These are phyloP conservation scores for Poeciliopsis paucimaculata DNA, from an alignment of 2,797 vertebrate genomes.

Conservation along the genomic window DNA sequence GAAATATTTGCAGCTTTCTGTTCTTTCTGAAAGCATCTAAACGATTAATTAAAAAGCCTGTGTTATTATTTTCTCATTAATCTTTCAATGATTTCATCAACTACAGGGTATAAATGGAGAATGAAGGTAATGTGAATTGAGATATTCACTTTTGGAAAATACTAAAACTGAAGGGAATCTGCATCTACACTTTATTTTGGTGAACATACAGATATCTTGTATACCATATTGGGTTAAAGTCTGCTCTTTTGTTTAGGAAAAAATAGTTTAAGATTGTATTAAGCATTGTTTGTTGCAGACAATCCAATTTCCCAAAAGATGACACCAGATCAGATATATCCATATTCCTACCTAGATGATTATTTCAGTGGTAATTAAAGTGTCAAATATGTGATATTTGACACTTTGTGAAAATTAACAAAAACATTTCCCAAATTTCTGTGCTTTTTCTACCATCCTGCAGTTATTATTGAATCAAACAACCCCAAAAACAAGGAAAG, in stretches of 20 bases:
- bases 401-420: neutral
- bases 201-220: neutral
- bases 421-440: neutral
- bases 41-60: neutral
- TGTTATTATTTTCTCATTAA: neutral
- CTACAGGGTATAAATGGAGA: neutral
- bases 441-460: neutral
- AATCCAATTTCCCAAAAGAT: neutral
- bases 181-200: neutral
- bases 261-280: neutral
- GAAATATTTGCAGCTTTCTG: conserved; percentile 23
- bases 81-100: neutral
- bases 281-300: neutral
- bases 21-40: conserved; percentile 1
- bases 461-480: neutral
- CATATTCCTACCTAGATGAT: neutral
- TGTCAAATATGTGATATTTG: neutral
- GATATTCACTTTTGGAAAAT: neutral
- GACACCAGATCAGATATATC: neutral
- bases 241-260: neutral
- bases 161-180: neutral
- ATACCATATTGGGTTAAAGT: neutral
- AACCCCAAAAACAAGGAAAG: neutral
- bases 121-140: neutral
- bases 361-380: neutral